Percentiles rank a stretch among this genome's conserved stretches.
These are phyloP conservation scores for Alosa sapidissima DNA, from an alignment of 2,797 vertebrate genomes.

Conservation along the genomic window DNA sequence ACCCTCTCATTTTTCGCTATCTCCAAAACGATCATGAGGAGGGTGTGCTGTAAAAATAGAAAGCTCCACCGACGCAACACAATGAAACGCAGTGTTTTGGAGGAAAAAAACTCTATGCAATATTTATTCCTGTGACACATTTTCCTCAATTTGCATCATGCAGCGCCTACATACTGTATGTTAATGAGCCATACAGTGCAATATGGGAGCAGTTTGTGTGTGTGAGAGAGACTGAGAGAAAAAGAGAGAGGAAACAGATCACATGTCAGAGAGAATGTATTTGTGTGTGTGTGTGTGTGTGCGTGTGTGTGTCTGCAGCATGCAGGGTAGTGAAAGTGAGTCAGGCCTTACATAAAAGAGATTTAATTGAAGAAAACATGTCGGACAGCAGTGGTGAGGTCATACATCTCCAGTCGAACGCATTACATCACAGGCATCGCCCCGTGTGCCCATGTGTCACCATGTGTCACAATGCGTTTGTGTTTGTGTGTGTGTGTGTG, in stretches of 20 bases:
- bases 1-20: not conserved
- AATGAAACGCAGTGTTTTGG: constrained; percentile 6
- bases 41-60: not conserved
- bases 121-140: constrained; percentile 4
- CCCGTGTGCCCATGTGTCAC: constrained; percentile 9
- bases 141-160: not conserved
- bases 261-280: not conserved
- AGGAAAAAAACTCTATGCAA: not conserved
- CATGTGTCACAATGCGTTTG: constrained; percentile 2
- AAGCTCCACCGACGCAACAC: not conserved
- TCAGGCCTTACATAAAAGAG: constrained; percentile 32
- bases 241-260: not conserved
- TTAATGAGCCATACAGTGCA: not conserved
- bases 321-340: constrained; percentile 14
- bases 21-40: not conserved
- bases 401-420: constrained; percentile 6
- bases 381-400: constrained; percentile 25
- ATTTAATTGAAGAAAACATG: constrained; percentile 30
- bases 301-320: not conserved
- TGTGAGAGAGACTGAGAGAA: not conserved
- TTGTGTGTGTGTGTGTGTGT: not conserved
- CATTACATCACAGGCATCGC: constrained; percentile 2
- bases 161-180: not conserved
- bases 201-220: not conserved
- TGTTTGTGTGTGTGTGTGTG: not conserved